phyloP scores from a whole-genome alignment of 2,888 invertebrate genomes.

The Drosophila stalkeri region DNA sequence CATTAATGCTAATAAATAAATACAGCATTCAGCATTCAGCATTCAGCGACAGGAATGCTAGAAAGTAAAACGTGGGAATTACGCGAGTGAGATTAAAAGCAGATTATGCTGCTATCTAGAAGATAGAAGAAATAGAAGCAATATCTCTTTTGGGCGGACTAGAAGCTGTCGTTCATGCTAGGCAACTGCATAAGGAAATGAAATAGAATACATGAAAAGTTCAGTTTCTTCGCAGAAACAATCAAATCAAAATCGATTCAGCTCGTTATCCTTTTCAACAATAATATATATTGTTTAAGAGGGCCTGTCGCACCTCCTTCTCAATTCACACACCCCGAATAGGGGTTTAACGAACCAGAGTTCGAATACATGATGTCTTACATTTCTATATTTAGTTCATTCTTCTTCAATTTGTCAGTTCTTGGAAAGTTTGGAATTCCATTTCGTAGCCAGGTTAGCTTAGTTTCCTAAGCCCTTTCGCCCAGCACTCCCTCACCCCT shows the following conservation, averaged over 20 bases:
- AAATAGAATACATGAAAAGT: neutral
- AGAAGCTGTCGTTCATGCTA: neutral
- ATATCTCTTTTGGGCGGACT: neutral
- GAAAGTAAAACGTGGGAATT: slow-evolving; percentile 51
- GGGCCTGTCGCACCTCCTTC: neutral
- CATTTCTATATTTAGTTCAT: neutral
- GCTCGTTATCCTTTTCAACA: neutral
- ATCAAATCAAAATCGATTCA: neutral
- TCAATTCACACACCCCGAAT: no score
- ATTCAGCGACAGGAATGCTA: slow-evolving; percentile 30
- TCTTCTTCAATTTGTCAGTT: neutral
- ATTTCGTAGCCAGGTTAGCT: neutral
- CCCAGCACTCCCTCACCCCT: neutral
- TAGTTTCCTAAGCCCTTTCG: no score
- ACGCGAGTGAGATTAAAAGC: slow-evolving; percentile 62
- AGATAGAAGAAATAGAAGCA: neutral
- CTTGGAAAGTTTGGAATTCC: neutral
- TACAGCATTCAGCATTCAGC: slow-evolving; percentile 46
- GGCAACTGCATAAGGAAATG: neutral
- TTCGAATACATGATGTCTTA: neutral
- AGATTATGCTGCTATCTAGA: slow-evolving; percentile 43
- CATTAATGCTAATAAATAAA: slow-evolving; percentile 80
- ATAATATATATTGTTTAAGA: neutral
- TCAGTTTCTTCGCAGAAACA: neutral
- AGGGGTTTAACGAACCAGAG: neutral